These are phyloP conservation scores for Caprella mutica DNA, from an alignment of 2,888 invertebrate genomes.

Conservation along the genomic window DNA sequence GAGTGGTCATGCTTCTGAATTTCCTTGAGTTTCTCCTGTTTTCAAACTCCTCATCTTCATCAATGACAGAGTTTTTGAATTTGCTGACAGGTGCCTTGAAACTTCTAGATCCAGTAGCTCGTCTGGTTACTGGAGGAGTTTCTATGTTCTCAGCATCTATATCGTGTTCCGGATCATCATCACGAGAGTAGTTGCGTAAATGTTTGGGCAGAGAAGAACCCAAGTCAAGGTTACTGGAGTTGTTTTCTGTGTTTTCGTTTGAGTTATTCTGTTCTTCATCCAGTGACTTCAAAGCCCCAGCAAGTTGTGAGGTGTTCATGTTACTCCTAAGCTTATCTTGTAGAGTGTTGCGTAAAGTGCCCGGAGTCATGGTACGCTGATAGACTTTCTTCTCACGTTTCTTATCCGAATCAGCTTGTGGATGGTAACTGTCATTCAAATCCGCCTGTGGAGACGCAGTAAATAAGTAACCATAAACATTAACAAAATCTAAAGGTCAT, in stretches of 20 bases:
- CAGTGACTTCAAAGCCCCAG: slow-evolving; percentile 35
- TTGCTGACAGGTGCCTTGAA: slow-evolving; percentile 30
- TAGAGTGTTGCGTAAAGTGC: slow-evolving; percentile 34
- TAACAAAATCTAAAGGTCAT: not conserved
- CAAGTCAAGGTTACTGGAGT: not conserved
- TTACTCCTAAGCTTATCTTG: slow-evolving; percentile 35
- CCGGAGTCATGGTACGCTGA: slow-evolving; percentile 34
- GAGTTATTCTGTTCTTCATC: slow-evolving; percentile 24
- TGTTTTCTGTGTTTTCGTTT: not conserved
- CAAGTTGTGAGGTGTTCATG: slow-evolving; percentile 34
- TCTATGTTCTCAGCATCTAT: slow-evolving; percentile 84
- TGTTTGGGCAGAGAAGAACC: slow-evolving; percentile 37
- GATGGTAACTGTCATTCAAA: not conserved
- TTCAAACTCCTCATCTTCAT: slow-evolving; percentile 26
- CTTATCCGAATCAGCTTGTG: not conserved
- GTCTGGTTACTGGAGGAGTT: slow-evolving; percentile 70
- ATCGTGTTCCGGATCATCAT: slow-evolving; percentile 56
- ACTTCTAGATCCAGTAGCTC: slow-evolving; percentile 48
- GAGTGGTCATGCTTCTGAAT: slow-evolving; percentile 33
- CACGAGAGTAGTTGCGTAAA: slow-evolving; percentile 34
- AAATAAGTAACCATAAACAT: not conserved
- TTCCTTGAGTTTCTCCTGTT: slow-evolving; percentile 23
- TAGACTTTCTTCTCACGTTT: slow-evolving; percentile 30
- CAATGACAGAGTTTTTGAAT: slow-evolving; percentile 4
- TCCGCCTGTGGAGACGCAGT: slow-evolving; percentile 1